phyloP scores from a whole-genome alignment of 35 echinoderm and acorn worm species.

The Acanthaster planci region DNA sequence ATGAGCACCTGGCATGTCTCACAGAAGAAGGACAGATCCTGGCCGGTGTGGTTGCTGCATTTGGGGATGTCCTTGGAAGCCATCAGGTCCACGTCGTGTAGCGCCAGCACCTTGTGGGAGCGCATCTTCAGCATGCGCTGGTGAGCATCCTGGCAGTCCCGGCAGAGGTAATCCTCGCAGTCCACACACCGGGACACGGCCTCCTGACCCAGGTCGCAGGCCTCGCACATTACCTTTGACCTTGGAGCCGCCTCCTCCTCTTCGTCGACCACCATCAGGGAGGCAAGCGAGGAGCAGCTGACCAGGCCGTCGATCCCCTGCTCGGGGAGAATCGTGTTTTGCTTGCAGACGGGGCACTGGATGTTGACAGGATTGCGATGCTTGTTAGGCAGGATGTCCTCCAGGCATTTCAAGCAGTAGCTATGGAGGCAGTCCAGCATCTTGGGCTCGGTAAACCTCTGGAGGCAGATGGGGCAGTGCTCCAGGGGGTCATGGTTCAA shows the following conservation, averaged over 20 bases:
- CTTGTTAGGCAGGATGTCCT: background rate
- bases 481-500: background rate
- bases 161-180: constrained; percentile 15
- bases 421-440: constrained; percentile 13
- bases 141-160: background rate
- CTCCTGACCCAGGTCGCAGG: background rate
- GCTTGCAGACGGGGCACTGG: background rate
- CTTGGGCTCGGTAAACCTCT: constrained; percentile 18
- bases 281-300: background rate
- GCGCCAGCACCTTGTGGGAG: background rate
- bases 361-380: background rate
- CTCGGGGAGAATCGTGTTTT: background rate
- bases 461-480: constrained; percentile 25
- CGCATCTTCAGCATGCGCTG: background rate
- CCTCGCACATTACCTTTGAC: constrained; percentile 8
- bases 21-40: background rate
- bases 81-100: background rate
- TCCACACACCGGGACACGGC: constrained; percentile 3
- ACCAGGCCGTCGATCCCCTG: background rate
- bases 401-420: constrained; percentile 17
- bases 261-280: background rate
- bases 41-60: background rate
- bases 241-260: background rate
- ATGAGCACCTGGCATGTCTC: constrained; percentile 5
- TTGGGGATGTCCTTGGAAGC: background rate